Evolutionary conservation across 1,140 invertebrate genomes (phyloP), one percentile per base, ranked within the genome.

Genomic region (Geopemphigus sp.): DNA sequence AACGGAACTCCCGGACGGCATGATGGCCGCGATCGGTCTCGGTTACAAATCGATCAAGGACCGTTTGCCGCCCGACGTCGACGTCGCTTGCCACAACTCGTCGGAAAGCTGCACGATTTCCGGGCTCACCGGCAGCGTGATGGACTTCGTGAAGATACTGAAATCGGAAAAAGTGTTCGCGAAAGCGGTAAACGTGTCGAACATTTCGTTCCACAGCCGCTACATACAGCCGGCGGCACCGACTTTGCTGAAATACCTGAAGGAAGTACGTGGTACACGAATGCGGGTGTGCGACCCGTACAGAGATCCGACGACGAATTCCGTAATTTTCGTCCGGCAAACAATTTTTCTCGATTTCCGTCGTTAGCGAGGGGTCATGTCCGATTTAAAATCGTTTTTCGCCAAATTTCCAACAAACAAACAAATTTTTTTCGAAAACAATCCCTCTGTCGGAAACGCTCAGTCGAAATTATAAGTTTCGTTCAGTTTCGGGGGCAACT

Each of bases 111-210:
- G 82, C 64, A 83, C 92, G 0, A 87, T 93, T 45, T 92, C 91
- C 70, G 92, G 92, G 22, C 90, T 90, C 11, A 87, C 87, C 26
- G 88, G 88, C 5, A 85, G 86, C 0, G 83, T 88, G 83, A 84
- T 83, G 47, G 74, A 82, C 14, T 87, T 86, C 22, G 84, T 88
- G 0, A 83, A 83, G 12, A 61, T 85, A 29, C 81, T 88, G 85
- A 91, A 86, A 81, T 88, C 82, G 81, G 89, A 93, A 82, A 90
- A 90, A 1, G 89, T 96, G 26, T 97, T 98, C 85, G 91, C 90
- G 0, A 89, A 89, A 80, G 87, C 89, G 82, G 91, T 94, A 2
- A 87, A 90, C 12, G 92, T 89, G 82, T 88, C 88, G 80, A 90
- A 90, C 54, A 90, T 92, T 29, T 90, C 92, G 1, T 94, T 92